phyloP scores from a whole-genome alignment of 2,113 vertebrate genomes.

The western clawed frog (Xenopus tropicalis) region DNA sequence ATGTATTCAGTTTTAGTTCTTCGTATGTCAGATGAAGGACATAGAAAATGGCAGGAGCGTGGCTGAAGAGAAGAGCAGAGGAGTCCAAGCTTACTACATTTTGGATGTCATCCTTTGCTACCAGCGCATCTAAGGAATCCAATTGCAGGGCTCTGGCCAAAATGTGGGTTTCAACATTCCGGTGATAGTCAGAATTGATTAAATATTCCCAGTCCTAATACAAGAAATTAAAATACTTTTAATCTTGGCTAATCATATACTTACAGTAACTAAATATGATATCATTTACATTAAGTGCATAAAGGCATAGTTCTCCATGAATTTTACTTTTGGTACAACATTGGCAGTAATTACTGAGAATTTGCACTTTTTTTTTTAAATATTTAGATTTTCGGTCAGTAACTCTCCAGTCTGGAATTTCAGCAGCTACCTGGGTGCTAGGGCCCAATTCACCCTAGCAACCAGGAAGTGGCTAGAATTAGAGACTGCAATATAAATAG shows the following conservation, averaged over 20 bases:
- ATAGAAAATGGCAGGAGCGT: constrained; percentile 89
- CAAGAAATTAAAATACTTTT: constrained; percentile 29
- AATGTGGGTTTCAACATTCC: constrained; percentile 72
- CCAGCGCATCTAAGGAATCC: constrained; percentile 54
- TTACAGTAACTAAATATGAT: too few relatives aligned
- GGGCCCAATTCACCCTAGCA: too few relatives aligned
- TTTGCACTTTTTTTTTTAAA: too few relatives aligned
- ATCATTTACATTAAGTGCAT: not conserved
- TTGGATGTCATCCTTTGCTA: constrained; percentile 57
- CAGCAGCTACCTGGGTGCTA: too few relatives aligned
- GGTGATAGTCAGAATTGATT: constrained; percentile 84
- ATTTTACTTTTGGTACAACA: too few relatives aligned
- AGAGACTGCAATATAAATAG: too few relatives aligned
- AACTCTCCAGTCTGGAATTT: too few relatives aligned
- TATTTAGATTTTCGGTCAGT: too few relatives aligned
- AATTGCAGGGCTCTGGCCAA: constrained; percentile 67
- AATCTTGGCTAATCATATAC: not conserved
- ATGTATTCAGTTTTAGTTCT: constrained; percentile 88
- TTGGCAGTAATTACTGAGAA: too few relatives aligned
- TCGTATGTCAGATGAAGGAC: constrained; percentile 93
- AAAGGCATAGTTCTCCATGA: not conserved
- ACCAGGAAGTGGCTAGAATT: too few relatives aligned
- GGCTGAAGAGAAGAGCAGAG: constrained; percentile 83
- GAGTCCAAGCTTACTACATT: constrained; percentile 76
- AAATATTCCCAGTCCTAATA: constrained; percentile 92